Percentiles rank a stretch among this genome's conserved stretches.
Conservation (phyloP, 2,888 invertebrate species). For the Chrysotoxum bicinctum region DNA sequence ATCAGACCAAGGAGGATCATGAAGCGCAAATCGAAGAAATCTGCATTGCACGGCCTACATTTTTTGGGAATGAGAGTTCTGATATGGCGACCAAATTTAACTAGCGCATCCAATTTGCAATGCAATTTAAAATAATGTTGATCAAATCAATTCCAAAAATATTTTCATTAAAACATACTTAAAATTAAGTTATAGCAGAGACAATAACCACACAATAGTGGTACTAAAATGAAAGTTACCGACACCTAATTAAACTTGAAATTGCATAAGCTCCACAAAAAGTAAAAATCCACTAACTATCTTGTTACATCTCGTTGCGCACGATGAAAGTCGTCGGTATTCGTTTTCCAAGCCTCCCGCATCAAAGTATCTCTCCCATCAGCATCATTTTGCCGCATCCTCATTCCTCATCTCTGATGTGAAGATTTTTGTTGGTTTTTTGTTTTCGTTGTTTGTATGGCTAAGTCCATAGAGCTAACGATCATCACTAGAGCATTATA, state of each 20-base stretch:
- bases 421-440: neutral
- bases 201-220: conserved; percentile 51
- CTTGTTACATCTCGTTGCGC: conserved; percentile 45
- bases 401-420: conserved; percentile 11
- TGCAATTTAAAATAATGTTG: neutral
- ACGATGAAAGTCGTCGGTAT: conserved; percentile 38
- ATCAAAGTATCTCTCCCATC: neutral
- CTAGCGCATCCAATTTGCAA: too few species aligned
- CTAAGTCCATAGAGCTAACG: neutral
- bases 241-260: conserved; percentile 62
- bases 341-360: conserved; percentile 21
- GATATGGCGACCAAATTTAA: too few species aligned
- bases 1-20: too few species aligned
- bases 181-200: conserved; percentile 12
- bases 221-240: conserved; percentile 64
- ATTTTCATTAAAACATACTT: neutral
- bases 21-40: too few species aligned
- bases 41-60: too few species aligned
- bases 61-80: too few species aligned
- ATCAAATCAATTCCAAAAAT: neutral
- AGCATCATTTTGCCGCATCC: conserved; percentile 28
- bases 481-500: conserved; percentile 43
- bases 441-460: neutral
- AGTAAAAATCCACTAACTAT: conserved; percentile 34
- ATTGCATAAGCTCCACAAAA: conserved; percentile 43